Conservation (phyloP, 1,140 invertebrate species). For the Ruditapes philippinarum region DNA sequence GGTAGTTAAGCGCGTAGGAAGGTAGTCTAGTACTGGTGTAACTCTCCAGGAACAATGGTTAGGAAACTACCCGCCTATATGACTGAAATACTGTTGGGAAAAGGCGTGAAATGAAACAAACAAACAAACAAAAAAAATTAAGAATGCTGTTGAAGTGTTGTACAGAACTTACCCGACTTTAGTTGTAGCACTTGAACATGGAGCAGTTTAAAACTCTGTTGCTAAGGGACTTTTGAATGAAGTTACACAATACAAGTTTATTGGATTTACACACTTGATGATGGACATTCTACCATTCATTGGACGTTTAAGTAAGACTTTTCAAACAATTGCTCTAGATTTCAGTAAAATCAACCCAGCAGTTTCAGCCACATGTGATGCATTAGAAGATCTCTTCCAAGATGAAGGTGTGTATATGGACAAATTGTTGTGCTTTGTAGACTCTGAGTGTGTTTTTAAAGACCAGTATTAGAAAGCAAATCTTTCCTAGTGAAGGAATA, state of each 20-base stretch:
- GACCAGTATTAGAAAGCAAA: background rate
- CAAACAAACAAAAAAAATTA: too few species aligned
- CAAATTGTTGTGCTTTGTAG: background rate
- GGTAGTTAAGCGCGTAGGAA: too few species aligned
- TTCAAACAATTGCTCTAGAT: background rate
- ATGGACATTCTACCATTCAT: slow-evolving; percentile 38
- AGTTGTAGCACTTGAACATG: background rate
- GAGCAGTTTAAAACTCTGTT: background rate
- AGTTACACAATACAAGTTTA: background rate
- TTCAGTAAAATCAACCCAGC: background rate
- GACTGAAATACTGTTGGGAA: too few species aligned
- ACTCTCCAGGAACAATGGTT: too few species aligned
- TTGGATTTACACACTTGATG: slow-evolving; percentile 20
- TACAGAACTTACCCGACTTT: slow-evolving; percentile 7
- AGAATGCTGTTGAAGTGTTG: slow-evolving; percentile 32
- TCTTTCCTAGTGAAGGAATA: background rate
- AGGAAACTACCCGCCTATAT: too few species aligned
- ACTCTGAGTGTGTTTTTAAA: background rate
- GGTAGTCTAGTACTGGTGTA: too few species aligned
- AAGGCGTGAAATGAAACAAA: too few species aligned
- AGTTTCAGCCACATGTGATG: background rate
- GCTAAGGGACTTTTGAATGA: slow-evolving; percentile 9
- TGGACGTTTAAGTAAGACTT: background rate
- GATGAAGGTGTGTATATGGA: slow-evolving; percentile 1
- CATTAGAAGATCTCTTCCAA: background rate